A percentile compares a stretch with the other conserved stretches of the same genome.
Conservation (phyloP, 2,113 vertebrate species). For the Oreochromis spilurus region DNA sequence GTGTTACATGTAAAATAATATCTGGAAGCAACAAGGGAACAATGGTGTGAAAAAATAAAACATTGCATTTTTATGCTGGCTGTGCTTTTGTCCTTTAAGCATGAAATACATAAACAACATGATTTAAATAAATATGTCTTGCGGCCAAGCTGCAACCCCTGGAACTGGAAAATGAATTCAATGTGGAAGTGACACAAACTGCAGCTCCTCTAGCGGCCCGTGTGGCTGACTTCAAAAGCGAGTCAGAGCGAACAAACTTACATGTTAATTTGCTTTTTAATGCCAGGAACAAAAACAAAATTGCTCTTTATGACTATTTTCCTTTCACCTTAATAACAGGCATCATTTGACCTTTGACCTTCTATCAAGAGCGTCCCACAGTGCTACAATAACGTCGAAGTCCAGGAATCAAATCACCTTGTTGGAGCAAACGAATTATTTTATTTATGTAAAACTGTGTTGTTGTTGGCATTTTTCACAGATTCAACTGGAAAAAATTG, state of each 20-base stretch:
- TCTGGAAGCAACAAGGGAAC: background rate
- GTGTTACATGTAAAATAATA: background rate
- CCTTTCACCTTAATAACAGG: background rate
- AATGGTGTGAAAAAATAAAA: background rate
- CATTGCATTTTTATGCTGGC: background rate
- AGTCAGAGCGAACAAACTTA: background rate
- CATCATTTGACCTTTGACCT: background rate
- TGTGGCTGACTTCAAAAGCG: background rate
- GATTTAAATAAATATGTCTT: background rate
- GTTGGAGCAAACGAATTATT: background rate
- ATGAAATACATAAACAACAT: background rate
- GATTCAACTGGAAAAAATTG: background rate
- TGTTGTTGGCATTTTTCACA: background rate
- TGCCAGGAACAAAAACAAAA: background rate
- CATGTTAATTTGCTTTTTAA: background rate
- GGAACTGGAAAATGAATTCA: background rate
- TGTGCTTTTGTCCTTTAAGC: background rate
- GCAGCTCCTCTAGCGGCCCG: background rate
- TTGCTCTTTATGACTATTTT: background rate
- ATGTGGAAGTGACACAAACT: background rate
- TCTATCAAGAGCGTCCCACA: background rate
- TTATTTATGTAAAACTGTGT: background rate
- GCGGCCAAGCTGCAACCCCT: background rate
- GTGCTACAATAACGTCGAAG: background rate
- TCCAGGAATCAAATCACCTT: background rate